These are phyloP conservation scores for Oryzias woworae DNA, from an alignment of 2,113 vertebrate genomes.

Conservation along the genomic window DNA sequence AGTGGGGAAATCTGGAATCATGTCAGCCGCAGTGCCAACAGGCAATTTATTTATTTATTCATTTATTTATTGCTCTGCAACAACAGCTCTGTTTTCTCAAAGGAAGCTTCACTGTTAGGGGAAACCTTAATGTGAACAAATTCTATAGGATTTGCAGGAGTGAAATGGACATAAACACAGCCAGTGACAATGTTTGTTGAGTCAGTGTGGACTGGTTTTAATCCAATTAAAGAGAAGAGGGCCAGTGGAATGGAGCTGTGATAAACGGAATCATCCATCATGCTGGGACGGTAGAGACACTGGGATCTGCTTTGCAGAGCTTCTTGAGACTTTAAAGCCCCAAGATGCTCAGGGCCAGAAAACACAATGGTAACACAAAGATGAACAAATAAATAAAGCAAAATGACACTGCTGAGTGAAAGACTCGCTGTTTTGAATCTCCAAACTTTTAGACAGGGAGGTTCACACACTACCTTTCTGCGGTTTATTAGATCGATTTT, in stretches of 20 bases:
- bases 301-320: slow-evolving; percentile 22
- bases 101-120: slow-evolving; percentile 35
- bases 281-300: slow-evolving; percentile 38
- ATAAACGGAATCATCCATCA: slow-evolving; percentile 63
- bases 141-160: slow-evolving; percentile 31
- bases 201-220: slow-evolving; percentile 58
- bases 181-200: slow-evolving; percentile 34
- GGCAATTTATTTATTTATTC: slow-evolving; percentile 21
- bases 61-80: slow-evolving; percentile 5
- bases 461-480: no score
- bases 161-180: slow-evolving; percentile 55
- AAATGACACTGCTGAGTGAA: no score
- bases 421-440: no score
- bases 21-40: slow-evolving; percentile 53
- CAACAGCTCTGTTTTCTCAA: slow-evolving; percentile 39
- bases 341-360: slow-evolving; percentile 9
- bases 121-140: slow-evolving; percentile 39
- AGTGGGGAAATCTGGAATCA: slow-evolving; percentile 50
- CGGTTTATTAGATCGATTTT: no score
- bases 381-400: neutral
- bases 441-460: no score
- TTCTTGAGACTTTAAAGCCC: slow-evolving; percentile 17
- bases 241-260: slow-evolving; percentile 42
- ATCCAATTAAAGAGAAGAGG: slow-evolving; percentile 65
- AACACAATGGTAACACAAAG: neutral